phyloP scores from a whole-genome alignment of 2,888 invertebrate species.

The Nipponacmea schrenckii region DNA sequence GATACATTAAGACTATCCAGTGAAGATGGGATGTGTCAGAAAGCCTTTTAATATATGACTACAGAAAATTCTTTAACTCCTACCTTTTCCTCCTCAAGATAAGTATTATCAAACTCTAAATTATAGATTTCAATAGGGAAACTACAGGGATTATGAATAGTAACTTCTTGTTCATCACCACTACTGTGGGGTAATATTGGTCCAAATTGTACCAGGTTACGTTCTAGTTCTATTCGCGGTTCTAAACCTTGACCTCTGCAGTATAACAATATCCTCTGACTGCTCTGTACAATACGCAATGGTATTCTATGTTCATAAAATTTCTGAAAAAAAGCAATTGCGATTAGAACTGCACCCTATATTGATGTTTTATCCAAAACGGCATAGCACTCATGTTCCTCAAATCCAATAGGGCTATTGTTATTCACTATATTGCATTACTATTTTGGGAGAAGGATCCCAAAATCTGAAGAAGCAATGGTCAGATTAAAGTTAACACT shows the following conservation, averaged over 20 bases:
- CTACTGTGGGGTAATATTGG: slow-evolving; percentile 76
- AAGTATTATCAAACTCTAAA: slow-evolving; percentile 74
- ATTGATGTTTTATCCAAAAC: too few relatives aligned
- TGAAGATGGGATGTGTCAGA: too few relatives aligned
- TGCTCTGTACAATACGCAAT: slow-evolving; percentile 65
- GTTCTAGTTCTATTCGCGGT: slow-evolving; percentile 65
- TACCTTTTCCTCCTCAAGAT: slow-evolving; percentile 68
- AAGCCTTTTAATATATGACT: too few relatives aligned
- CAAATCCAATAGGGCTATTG: too few relatives aligned
- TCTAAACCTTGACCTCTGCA: slow-evolving; percentile 67
- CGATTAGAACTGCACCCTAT: too few relatives aligned
- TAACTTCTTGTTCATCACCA: slow-evolving; percentile 73
- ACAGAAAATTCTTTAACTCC: not conserved
- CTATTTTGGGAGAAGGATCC: too few relatives aligned
- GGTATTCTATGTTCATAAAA: slow-evolving; percentile 65
- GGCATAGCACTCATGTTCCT: too few relatives aligned
- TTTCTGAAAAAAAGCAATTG: slow-evolving; percentile 47
- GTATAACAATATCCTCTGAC: slow-evolving; percentile 63
- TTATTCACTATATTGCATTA: too few relatives aligned
- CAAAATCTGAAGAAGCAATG: too few relatives aligned
- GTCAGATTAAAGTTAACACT: too few relatives aligned
- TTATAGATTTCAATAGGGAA: slow-evolving; percentile 79
- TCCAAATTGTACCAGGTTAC: slow-evolving; percentile 72
- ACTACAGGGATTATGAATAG: slow-evolving; percentile 75
- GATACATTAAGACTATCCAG: too few relatives aligned